phyloP scores from a whole-genome alignment of 2,113 vertebrate genomes.

The Genyomyrus donnyi region DNA sequence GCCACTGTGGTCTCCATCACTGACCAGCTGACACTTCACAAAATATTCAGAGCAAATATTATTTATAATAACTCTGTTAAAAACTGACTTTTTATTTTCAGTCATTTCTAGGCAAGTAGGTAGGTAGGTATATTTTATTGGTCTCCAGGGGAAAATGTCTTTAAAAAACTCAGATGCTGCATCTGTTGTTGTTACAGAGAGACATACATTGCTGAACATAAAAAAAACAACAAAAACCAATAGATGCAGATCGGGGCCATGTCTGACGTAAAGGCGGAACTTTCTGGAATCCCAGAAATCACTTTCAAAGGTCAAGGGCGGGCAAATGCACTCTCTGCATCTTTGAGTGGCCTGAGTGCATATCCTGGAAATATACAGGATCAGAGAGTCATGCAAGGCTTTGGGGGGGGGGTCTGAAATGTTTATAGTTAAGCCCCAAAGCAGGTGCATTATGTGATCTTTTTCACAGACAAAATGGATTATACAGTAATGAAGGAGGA shows the following conservation, averaged over 20 bases:
- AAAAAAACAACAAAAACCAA: conserved; percentile 1
- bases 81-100: background rate
- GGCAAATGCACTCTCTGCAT: background rate
- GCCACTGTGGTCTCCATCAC: background rate
- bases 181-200: background rate
- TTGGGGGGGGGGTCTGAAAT: background rate
- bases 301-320: background rate
- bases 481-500: background rate
- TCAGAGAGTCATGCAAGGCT: background rate
- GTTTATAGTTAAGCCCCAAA: background rate
- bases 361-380: background rate
- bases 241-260: background rate
- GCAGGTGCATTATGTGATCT: background rate
- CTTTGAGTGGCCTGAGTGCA: background rate
- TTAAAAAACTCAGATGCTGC: background rate
- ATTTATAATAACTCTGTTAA: background rate
- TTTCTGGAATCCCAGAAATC: background rate
- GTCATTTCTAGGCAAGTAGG: background rate
- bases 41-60: background rate
- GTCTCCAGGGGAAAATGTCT: background rate
- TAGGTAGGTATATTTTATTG: background rate
- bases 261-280: background rate
- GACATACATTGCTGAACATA: background rate
- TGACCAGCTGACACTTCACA: background rate
- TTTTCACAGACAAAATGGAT: background rate